Conservation (phyloP, 92 coral and sea anemone species). For the Palythoa caribaeorum region DNA sequence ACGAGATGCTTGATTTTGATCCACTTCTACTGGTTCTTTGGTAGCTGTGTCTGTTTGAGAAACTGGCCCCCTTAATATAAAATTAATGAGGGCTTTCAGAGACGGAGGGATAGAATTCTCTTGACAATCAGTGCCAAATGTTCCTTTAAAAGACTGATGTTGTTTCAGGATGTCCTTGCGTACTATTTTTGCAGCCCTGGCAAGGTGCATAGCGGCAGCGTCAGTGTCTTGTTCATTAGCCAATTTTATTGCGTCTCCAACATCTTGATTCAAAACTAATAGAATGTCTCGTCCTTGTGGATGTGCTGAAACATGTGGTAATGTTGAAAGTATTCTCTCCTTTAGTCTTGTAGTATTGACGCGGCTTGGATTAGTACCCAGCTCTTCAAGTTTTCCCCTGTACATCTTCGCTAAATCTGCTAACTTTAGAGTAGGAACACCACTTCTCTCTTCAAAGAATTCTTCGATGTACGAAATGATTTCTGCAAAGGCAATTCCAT, state of each 20-base stretch:
- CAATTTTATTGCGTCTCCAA: conserved; percentile 54
- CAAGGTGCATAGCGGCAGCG: conserved; percentile 2
- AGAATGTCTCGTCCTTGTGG: conserved; percentile 37
- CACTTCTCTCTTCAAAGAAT: conserved; percentile 47
- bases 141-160: too few species aligned
- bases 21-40: too few species aligned
- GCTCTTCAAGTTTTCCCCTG: conserved; percentile 23
- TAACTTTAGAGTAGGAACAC: conserved; percentile 28
- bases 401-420: conserved; percentile 39
- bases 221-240: conserved; percentile 51
- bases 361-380: conserved; percentile 4
- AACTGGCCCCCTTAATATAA: too few species aligned
- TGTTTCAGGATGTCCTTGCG: background rate
- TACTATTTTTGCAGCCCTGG: conserved; percentile 56
- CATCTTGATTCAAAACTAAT: conserved; percentile 24
- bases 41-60: too few species aligned
- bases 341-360: conserved; percentile 58
- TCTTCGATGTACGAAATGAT: conserved; percentile 56
- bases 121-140: too few species aligned
- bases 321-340: too few species aligned
- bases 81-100: too few species aligned
- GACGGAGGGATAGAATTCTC: too few species aligned
- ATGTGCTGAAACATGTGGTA: too few species aligned
- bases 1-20: too few species aligned
- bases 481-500: conserved; percentile 66